Evolutionary conservation across 2,888 invertebrate species (phyloP), one percentile per base, ranked within the genome.

Genomic region (Frankliniella fusca): DNA sequence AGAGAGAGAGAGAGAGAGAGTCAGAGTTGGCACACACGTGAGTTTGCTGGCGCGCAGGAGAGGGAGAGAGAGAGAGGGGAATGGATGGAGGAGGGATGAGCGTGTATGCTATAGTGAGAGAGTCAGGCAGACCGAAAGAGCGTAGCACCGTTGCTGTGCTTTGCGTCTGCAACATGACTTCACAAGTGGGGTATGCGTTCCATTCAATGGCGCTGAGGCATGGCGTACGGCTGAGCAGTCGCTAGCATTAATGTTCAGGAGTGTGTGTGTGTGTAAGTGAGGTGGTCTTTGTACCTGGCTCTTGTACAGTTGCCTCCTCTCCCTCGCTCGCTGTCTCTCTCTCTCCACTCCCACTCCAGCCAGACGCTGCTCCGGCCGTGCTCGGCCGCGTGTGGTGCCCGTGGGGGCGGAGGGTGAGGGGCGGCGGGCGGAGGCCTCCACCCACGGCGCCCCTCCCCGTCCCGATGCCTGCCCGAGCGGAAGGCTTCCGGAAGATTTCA

Each of bases 81-180:
- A 70, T 9, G 23, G 70, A 70, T 9, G 23, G 70, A 70, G 70
- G 8, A 9, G 23, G 70, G 23, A 23, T 9, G 70, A 70, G 23
- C 15, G 65, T 10, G 65, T 38, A 38, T 20, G 65, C 5, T 7
- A 65, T 7, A 65, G 65, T 10, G 8, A 65, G 65, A 65, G 70
- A 70, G 70, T n/a, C n/a, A 70, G 70, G 23, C n/a, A n/a, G 70
- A 70, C n/a, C 20, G 70, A n/a, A 23, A 70, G 65, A 65, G 65
- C 9, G 65, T 18, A 9, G 65, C 3, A n/a, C 18, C 65, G 65
- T n/a, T 65, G 65, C 54, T 54, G 54, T 38, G 54, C 54, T 3
- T 38, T 38, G 38, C 38, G 38, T 38, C 38, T 38, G 38, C 38
- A 38, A 38, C 54, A 54, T 18, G 54, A 54, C 54, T 54, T 54